Evolutionary conservation across 2,113 vertebrate species (phyloP), one percentile per base, ranked within the genome.

Genomic region (Centropristis striata): DNA sequence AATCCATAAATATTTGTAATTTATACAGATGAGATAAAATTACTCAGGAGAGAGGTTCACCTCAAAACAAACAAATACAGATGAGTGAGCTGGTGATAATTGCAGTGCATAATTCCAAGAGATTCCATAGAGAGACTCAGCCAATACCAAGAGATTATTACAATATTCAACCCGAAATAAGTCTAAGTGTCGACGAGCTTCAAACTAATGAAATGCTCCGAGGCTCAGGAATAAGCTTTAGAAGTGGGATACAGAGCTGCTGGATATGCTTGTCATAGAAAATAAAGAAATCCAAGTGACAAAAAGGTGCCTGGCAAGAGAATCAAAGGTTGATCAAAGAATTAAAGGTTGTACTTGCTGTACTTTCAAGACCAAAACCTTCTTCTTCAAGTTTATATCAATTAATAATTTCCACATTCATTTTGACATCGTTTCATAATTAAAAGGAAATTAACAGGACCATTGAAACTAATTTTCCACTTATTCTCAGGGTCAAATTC

Each of bases 31-130:
- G 37, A 39, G 39, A 66, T 71, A 32, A 14, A 49, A 72, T 57
- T 59, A 68, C 83, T 41, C 67, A 6, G 14, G 67, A 69, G 65
- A 70, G 28, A 21, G 11, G 20, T 63, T 57, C 18, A 61, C 36
- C 51, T 46, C 64, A 27, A 69, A 72, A 53, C 65, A 71, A 58
- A 46, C n/a, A 64, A 8, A 36, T 27, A 23, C 54, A 70, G 39
- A 67, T 64, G 54, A 84, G 20, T 21, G 53, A 78, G 63, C 28
- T 49, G 61, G 4, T 37, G 23, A 41, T 83, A 63, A 81, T 47
- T 71, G 18, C 8, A 23, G 15, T 27, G 63, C 69, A 57, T 76
- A 32, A 66, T 65, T 68, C 32, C 25, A 51, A 9, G 9, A 2
- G 71, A 51, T 27, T 76, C 57, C 65, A 53, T 0, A 8, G 80